These are phyloP conservation scores for Drosophila borborema DNA, from an alignment of 2,888 invertebrate species.

Conservation along the genomic window DNA sequence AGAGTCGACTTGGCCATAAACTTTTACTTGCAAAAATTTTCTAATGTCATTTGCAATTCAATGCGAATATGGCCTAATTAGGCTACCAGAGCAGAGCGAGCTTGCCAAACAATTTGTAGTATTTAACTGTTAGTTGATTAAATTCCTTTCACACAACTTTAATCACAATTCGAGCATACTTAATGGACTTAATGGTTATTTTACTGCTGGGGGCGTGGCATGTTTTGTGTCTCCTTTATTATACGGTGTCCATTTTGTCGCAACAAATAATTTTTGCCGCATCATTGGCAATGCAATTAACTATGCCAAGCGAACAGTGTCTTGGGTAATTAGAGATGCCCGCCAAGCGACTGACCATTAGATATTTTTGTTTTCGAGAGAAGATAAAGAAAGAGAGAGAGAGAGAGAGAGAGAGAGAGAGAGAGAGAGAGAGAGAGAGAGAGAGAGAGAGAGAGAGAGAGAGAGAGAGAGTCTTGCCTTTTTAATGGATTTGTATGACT, in stretches of 20 bases:
- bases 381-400: too few species aligned
- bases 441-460: too few species aligned
- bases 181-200: slow-evolving; percentile 73
- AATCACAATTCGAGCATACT: slow-evolving; percentile 66
- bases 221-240: not conserved
- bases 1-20: slow-evolving; percentile 20
- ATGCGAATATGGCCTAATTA: slow-evolving; percentile 66
- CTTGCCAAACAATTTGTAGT: slow-evolving; percentile 22
- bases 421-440: too few species aligned
- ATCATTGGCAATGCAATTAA: slow-evolving; percentile 77
- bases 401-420: too few species aligned
- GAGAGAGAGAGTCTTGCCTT: not conserved
- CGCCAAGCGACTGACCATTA: slow-evolving; percentile 15
- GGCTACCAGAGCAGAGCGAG: slow-evolving; percentile 9
- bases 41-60: slow-evolving; percentile 72
- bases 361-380: slow-evolving; percentile 22
- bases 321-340: slow-evolving; percentile 60
- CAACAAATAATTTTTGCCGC: slow-evolving; percentile 69
- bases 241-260: slow-evolving; percentile 8
- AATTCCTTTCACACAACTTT: slow-evolving; percentile 51
- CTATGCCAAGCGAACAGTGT: slow-evolving; percentile 39
- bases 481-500: slow-evolving; percentile 70
- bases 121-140: slow-evolving; percentile 40
- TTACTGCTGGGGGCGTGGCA: slow-evolving; percentile 1
- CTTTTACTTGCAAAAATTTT: slow-evolving; percentile 45